Evolutionary conservation across 2,797 vertebrate genomes (phyloP), one percentile per base, ranked within the genome.

Genomic region (Stomatorhinus walkeri): DNA sequence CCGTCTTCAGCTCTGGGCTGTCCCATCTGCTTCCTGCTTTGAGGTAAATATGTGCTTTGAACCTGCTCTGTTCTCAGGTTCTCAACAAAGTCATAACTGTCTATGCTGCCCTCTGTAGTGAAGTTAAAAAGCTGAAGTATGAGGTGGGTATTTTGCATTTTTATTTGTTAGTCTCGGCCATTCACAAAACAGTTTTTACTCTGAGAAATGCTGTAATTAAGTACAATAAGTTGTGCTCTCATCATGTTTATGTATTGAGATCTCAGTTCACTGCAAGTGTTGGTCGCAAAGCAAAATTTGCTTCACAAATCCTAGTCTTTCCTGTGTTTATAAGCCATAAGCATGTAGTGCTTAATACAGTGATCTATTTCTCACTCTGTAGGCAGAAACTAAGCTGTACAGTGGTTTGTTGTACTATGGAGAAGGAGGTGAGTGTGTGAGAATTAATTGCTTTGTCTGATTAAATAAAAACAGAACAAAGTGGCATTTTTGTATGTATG

Each of bases 21-120:
- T 79, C 14, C 72, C 3, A 1, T 81, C 40, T n/a, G 2, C 76
- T 9, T 46, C 76, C n/a, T 43, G 3, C 40, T 43, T 22, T 81
- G 36, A 81, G 8, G 76, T 19, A 43, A 81, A 46, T n/a, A 36
- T 81, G 19, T 85, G 9, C 61, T 87, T 84, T 16, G 88, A 12
- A 0, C 61, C 89, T 91, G 19, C 88, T 85, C 48, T 87, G 1
- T 89, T 24, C 89, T 61, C 92, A 99, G 98, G 96, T 99, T 92
- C 95, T 99, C 90, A 99, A 99, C 94, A 99, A 99, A 96, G 98
- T 99, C 88, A 98, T 99, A 89, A 99, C 98, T 68, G 98, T 99
- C 89, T 99, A 98, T 92, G 98, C 98, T 88, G 98, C 98, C 87
- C 96, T 99, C 90, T 99, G 98, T 90, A 98, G 97, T 95, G 98